phyloP scores from a whole-genome alignment of 92 coral and sea anemone genomes.

The Scolanthus callimorphus region DNA sequence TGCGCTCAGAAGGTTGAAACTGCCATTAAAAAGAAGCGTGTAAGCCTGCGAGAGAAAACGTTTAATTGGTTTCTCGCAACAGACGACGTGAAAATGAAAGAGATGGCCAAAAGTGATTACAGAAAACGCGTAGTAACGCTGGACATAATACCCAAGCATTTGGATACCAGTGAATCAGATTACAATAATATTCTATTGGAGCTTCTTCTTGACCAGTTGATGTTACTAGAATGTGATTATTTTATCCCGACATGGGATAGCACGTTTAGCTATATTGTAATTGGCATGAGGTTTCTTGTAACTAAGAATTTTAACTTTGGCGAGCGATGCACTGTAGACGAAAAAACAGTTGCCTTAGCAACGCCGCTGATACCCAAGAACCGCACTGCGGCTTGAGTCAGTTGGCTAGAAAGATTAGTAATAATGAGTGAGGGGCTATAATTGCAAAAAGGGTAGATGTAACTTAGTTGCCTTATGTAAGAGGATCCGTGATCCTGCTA shows the following conservation, averaged over 20 bases:
- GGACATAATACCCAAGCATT: conserved; percentile 24
- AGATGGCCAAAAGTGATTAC: conserved; percentile 22
- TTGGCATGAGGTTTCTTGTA: conserved; percentile 17
- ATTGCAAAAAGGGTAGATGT: too few relatives aligned
- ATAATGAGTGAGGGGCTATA: too few relatives aligned
- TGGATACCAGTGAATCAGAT: conserved; percentile 19
- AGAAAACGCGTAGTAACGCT: conserved; percentile 21
- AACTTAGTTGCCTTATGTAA: too few relatives aligned
- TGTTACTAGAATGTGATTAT: conserved; percentile 32
- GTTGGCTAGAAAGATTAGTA: too few relatives aligned
- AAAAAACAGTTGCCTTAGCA: conserved; percentile 4
- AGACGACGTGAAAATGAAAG: conserved; percentile 30
- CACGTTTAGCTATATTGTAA: conserved; percentile 29
- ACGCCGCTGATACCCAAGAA: too few relatives aligned
- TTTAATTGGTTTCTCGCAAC: conserved; percentile 51
- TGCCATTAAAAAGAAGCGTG: conserved; percentile 9
- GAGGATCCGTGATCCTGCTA: too few relatives aligned
- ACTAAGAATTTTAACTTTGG: conserved; percentile 20
- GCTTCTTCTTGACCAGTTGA: conserved; percentile 24
- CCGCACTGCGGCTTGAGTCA: too few relatives aligned
- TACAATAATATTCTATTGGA: conserved; percentile 15
- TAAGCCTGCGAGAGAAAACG: conserved; percentile 1
- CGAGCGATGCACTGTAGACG: conserved; percentile 17
- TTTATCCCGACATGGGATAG: conserved; percentile 41
- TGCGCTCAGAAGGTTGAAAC: conserved; percentile 25